These are phyloP conservation scores for Heliothis peltigera DNA, from an alignment of 2,888 invertebrate genomes.

Conservation along the genomic window DNA sequence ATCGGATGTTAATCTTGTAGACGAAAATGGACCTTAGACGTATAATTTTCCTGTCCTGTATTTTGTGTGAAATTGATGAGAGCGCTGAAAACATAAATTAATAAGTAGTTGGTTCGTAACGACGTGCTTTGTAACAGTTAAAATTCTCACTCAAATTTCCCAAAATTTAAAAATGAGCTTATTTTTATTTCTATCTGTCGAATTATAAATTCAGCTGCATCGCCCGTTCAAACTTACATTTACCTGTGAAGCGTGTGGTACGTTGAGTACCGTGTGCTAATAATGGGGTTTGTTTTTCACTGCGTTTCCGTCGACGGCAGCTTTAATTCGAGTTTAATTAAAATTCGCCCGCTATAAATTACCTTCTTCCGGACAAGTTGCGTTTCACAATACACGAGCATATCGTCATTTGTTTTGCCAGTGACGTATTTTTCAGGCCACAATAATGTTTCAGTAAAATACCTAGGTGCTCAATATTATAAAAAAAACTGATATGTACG, in stretches of 20 bases:
- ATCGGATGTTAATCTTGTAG: too few species aligned
- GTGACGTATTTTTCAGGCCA: slow-evolving; percentile 46
- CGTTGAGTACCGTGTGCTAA: slow-evolving; percentile 32
- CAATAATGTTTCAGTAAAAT: not conserved
- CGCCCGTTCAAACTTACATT: not conserved
- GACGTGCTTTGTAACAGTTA: not conserved
- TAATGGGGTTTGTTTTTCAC: slow-evolving; percentile 48
- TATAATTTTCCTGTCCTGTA: too few species aligned
- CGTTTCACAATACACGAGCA: slow-evolving; percentile 57
- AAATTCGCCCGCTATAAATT: slow-evolving; percentile 74
- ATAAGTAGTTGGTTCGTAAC: too few species aligned
- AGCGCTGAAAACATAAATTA: too few species aligned
- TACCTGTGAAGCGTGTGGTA: slow-evolving; percentile 8
- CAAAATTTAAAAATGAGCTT: not conserved
- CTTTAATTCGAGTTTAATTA: slow-evolving; percentile 77
- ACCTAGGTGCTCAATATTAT: not conserved
- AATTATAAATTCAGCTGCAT: slow-evolving; percentile 1
- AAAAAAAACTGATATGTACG: too few species aligned
- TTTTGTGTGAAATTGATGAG: too few species aligned
- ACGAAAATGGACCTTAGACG: too few species aligned
- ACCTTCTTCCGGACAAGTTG: slow-evolving; percentile 68
- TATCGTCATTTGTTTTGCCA: slow-evolving; percentile 57
- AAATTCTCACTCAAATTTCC: not conserved
- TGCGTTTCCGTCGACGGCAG: slow-evolving; percentile 64
- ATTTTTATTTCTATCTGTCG: not conserved